Percentiles rank a stretch among this genome's conserved stretches.
Conservation (phyloP, 2,113 vertebrate genomes). For the Saccopteryx leptura region DNA sequence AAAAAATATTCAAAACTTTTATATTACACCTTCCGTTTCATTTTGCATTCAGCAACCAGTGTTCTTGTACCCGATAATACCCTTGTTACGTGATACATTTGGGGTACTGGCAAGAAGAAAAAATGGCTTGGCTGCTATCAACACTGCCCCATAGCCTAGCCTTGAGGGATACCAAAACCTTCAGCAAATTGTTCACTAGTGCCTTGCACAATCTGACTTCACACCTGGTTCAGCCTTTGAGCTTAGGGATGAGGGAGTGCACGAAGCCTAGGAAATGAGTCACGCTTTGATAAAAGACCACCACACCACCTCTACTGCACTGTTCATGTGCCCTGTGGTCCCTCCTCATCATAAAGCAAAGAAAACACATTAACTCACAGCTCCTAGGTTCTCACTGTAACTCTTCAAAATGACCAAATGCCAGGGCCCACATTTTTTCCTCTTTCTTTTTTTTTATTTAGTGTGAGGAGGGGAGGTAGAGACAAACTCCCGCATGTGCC, state of each 20-base stretch:
- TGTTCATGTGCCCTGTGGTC: fast-evolving
- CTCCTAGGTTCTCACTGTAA: neutral
- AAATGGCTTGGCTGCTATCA: neutral
- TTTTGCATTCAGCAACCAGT: neutral
- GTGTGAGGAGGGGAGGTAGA: too few relatives aligned
- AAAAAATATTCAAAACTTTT: neutral
- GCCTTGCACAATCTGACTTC: neutral
- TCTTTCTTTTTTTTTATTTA: too few relatives aligned
- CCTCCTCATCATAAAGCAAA: neutral
- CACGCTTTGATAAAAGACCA: too few relatives aligned
- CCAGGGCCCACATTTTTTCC: neutral
- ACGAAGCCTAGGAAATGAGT: fast-evolving
- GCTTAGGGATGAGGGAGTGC: fast-evolving
- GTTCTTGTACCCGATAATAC: neutral
- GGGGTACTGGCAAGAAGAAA: neutral
- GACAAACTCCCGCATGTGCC: too few relatives aligned
- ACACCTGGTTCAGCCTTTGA: neutral
- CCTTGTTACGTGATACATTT: neutral
- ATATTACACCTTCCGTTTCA: neutral
- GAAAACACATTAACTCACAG: neutral
- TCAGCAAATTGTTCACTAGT: neutral
- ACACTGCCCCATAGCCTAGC: neutral
- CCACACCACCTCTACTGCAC: too few relatives aligned
- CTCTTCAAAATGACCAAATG: neutral
- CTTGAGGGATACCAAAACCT: neutral